Base-by-base conservation (phyloP, 1,140 invertebrate species). In the Lepeophtheirus salmonis region DNA sequence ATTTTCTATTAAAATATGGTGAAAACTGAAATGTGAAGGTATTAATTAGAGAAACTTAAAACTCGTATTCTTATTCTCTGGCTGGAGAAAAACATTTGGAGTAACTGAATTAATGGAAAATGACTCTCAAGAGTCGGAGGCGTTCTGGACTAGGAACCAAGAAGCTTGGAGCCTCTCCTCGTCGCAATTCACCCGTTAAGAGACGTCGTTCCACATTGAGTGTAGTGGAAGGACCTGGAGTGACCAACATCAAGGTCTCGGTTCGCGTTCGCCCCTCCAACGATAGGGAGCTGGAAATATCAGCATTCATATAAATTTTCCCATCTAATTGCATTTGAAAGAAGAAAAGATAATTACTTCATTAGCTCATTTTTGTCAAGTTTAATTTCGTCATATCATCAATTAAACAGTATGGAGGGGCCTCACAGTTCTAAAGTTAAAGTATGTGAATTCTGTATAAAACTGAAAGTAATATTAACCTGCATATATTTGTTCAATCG, bases 231-330 rank as follows among this genome's bases (percentile, higher is more conserved):
- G 25, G 56, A 4, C 10, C 56, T n/a, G 25, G 6, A 4, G n/a
- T 22, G 1, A 26, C 65, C 41, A 70, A 75, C 66, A 80, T 86
- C 22, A 80, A 79, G 72, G 86, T 89, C 3, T 80, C 83, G 20
- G 82, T 89, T 1, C 73, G 86, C 50, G 79, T 89, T 12, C 74
- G 86, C 14, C 84, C 85, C 14, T 72, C 77, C 14, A 87, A 82
- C 72, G 68, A 75, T 1, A 76, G 71, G 18, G 86, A 89, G 72
- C 59, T 64, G 18, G 71, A n/a, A 10, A n/a, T 41, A n/a, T n/a
- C 6, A 41, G 30, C 30, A 41, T 41, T 41, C n/a, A 41, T 41
- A 41, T n/a, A 41, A 41, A 41, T 41, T 41, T 41, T 41, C 30
- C 6, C 30, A 41, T 41, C n/a, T 41, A 41, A n/a, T 41, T 41